Evolutionary conservation across 2,888 invertebrate genomes (phyloP), one percentile per base, ranked within the genome.

Genomic region (Syritta pipiens): DNA sequence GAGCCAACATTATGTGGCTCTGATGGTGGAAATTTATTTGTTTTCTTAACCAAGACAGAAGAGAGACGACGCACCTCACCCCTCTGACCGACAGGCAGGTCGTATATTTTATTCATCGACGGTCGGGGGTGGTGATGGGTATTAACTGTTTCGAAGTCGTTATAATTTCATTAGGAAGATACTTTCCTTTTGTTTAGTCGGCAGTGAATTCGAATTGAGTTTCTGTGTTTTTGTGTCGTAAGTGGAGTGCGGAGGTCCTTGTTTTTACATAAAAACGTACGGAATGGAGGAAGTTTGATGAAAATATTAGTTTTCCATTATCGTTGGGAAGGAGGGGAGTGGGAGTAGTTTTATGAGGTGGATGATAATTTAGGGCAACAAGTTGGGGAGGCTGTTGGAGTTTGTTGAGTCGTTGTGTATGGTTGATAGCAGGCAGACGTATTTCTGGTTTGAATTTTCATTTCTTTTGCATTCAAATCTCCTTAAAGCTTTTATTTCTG

Each of bases 41-140:
- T 24, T 57, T n/a, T n/a, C 57, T 59, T 59, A 12, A 63, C 32
- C 17, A 26, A 26, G 37, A n/a, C n/a, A 35, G n/a, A n/a, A n/a
- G n/a, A n/a, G n/a, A n/a, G n/a, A n/a, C n/a, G n/a, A n/a, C n/a
- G n/a, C n/a, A n/a, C n/a, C n/a, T n/a, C n/a, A n/a, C n/a, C n/a
- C n/a, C n/a, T n/a, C n/a, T n/a, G n/a, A n/a, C n/a, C n/a, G n/a
- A n/a, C n/a, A n/a, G n/a, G n/a, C n/a, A n/a, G n/a, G n/a, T n/a
- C n/a, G n/a, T n/a, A n/a, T 63, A 53, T 65, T 40, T 74, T 51
- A 75, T 75, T 75, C 40, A 75, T 22, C 53, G 22, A 32, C 12
- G 55, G 35, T 17, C n/a, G 28, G 32, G 9, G 60, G 17, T 40
- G 40, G 37, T 30, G 42, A 12, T 12, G 42, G 40, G 26, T 60